These are phyloP conservation scores for Latrodectus hesperus DNA, from an alignment of 2,888 invertebrate genomes.

Conservation along the genomic window DNA sequence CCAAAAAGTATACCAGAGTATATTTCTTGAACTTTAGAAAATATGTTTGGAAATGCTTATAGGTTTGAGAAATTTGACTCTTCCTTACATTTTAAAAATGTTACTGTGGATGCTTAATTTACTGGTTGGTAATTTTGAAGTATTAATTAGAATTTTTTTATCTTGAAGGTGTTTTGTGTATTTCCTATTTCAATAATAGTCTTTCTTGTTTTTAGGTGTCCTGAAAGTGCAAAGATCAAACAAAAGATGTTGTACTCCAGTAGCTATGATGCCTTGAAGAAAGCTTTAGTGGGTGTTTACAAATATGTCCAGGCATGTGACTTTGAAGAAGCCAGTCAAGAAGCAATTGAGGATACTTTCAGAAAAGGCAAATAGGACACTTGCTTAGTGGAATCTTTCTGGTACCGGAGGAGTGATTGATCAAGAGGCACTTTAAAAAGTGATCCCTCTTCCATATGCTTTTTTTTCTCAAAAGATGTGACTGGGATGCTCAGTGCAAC, in stretches of 20 bases:
- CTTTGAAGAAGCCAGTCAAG: slow-evolving; percentile 73
- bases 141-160: too few species aligned
- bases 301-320: slow-evolving; percentile 88
- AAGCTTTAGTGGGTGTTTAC: slow-evolving; percentile 95
- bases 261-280: slow-evolving; percentile 98
- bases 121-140: too few species aligned
- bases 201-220: slow-evolving; percentile 80
- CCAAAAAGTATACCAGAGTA: too few species aligned
- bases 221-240: slow-evolving; percentile 94
- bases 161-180: too few species aligned
- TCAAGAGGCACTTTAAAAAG: slow-evolving; percentile 52
- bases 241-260: slow-evolving; percentile 89
- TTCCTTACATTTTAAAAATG: too few species aligned
- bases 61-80: too few species aligned
- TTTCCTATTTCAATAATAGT: too few species aligned
- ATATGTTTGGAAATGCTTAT: too few species aligned
- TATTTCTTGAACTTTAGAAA: too few species aligned
- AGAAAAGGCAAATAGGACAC: slow-evolving; percentile 70
- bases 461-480: slow-evolving; percentile 58
- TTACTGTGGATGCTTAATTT: too few species aligned
- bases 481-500: slow-evolving; percentile 69
- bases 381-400: slow-evolving; percentile 35
- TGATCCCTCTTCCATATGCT: slow-evolving; percentile 69
- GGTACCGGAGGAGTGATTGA: slow-evolving; percentile 56
- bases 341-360: slow-evolving; percentile 72